Conservation (phyloP, 2,888 invertebrate genomes). For the Pyrgus malvae region DNA sequence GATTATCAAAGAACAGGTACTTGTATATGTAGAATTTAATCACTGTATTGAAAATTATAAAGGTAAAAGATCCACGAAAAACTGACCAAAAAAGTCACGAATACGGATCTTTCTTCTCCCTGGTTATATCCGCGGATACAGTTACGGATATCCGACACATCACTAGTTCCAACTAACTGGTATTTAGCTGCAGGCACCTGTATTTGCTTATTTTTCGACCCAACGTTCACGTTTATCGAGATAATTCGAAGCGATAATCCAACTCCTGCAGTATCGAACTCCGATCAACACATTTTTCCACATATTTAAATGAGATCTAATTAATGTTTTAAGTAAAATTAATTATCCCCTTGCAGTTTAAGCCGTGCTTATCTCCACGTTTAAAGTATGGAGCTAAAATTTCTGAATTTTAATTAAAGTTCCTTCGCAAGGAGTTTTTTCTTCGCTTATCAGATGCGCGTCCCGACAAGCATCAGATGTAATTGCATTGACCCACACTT, state of each 20-base stretch:
- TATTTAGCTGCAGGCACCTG: constrained; percentile 50
- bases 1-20: too few species aligned
- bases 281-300: constrained; percentile 35
- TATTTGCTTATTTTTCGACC: constrained; percentile 46
- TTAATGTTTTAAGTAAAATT: constrained; percentile 53
- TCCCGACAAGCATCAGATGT: constrained; percentile 67
- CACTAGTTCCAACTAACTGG: constrained; percentile 47
- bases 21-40: too few species aligned
- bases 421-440: constrained; percentile 61
- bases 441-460: constrained; percentile 69
- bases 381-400: constrained; percentile 51
- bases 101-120: too few species aligned
- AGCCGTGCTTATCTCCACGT: constrained; percentile 48
- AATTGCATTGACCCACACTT: constrained; percentile 64
- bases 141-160: too few species aligned
- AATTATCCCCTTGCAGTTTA: constrained; percentile 47
- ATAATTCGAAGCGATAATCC: constrained; percentile 35
- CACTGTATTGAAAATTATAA: too few species aligned
- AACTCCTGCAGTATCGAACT: constrained; percentile 25
- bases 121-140: too few species aligned
- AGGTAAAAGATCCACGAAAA: too few species aligned
- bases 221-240: constrained; percentile 35
- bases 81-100: too few species aligned
- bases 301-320: constrained; percentile 49
- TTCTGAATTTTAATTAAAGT: constrained; percentile 68